These are phyloP conservation scores for Psylliodes chrysocephalus DNA, from an alignment of 2,888 invertebrate species.

Conservation along the genomic window DNA sequence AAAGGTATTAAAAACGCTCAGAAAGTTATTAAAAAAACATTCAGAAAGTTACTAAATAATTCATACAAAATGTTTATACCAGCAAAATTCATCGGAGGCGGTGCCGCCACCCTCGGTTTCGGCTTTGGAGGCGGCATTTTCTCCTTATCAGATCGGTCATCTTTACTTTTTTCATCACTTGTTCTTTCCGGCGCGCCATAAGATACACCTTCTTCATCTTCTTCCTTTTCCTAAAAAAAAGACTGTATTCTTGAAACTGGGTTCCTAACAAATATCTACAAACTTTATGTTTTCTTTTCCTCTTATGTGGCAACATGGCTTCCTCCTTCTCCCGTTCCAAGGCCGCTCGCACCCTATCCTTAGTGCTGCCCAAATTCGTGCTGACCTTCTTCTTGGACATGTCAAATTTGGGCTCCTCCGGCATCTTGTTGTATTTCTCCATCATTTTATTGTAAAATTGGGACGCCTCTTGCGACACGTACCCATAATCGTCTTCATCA, in stretches of 20 bases:
- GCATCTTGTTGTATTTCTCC: conserved; percentile 80
- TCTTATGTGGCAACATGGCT: conserved; percentile 74
- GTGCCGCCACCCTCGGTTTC: conserved; percentile 74
- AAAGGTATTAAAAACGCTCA: too few relatives aligned
- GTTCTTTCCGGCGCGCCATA: conserved; percentile 55
- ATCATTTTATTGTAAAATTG: conserved; percentile 86
- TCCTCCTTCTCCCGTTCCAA: conserved; percentile 77
- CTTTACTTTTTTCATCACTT: conserved; percentile 53
- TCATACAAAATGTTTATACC: too few relatives aligned
- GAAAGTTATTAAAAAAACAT: too few relatives aligned
- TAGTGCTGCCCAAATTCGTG: conserved; percentile 69
- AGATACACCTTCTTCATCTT: conserved; percentile 48
- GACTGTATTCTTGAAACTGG: conserved; percentile 29
- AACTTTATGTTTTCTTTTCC: conserved; percentile 66
- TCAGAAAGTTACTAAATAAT: too few relatives aligned
- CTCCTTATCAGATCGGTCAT: background rate
- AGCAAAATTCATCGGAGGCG: conserved; percentile 84
- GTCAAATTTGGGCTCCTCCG: conserved; percentile 78
- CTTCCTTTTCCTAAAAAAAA: conserved; percentile 42
- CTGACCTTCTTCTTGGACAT: conserved; percentile 66
- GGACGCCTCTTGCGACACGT: conserved; percentile 82
- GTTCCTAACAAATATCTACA: too few relatives aligned
- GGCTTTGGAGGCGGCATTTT: conserved; percentile 64
- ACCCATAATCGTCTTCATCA: conserved; percentile 90
- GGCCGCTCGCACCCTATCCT: conserved; percentile 82